phyloP scores from a whole-genome alignment of 2,113 vertebrate species.

The Candoia aspera region DNA sequence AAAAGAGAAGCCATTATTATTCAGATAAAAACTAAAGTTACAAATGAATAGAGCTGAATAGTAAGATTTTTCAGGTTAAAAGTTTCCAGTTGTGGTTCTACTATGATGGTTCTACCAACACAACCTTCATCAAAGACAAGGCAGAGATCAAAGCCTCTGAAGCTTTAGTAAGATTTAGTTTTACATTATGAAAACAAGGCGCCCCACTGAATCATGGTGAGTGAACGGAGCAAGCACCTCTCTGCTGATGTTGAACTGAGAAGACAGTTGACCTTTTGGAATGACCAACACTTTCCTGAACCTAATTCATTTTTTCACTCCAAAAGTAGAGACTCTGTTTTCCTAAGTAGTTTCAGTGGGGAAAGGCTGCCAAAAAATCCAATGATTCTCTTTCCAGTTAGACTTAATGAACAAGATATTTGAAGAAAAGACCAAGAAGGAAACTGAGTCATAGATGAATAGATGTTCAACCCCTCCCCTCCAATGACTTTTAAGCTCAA shows the following conservation, averaged over 20 bases:
- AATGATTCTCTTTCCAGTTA: not conserved
- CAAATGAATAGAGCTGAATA: not conserved
- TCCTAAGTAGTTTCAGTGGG: not conserved
- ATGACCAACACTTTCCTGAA: not conserved
- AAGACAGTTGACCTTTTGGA: not conserved
- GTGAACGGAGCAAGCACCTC: not conserved
- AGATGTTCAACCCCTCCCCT: not conserved
- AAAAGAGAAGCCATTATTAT: not conserved
- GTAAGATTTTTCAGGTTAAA: not conserved
- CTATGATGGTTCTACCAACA: too few relatives aligned
- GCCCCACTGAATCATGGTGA: not conserved
- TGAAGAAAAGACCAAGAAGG: slow-evolving; percentile 19
- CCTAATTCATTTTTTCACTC: not conserved
- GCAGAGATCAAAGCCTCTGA: not conserved
- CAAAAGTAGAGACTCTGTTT: not conserved
- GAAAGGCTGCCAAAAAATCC: not conserved
- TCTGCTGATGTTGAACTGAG: not conserved
- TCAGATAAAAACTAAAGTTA: not conserved
- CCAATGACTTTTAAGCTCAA: not conserved
- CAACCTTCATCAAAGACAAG: not conserved
- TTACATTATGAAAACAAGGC: not conserved
- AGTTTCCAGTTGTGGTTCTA: not conserved
- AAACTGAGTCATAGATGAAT: not conserved
- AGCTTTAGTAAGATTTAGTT: not conserved
- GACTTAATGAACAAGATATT: not conserved